Evolutionary conservation across 2,113 vertebrate species (phyloP), one percentile per base, ranked within the genome.

Genomic region (Pangasianodon gigas): DNA sequence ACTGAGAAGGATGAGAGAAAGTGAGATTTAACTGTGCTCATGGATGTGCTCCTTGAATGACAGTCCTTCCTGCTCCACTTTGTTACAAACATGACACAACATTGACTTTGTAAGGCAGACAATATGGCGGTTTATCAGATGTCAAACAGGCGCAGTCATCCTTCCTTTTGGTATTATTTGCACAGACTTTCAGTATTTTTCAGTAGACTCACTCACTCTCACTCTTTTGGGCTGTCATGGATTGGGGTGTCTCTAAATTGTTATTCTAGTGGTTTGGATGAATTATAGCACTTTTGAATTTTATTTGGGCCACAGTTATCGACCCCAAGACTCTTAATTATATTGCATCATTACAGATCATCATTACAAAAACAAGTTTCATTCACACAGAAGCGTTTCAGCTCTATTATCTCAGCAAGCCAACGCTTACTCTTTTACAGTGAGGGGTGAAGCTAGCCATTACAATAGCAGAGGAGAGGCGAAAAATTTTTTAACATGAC

Each of bases 71-170:
- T 90, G 86, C 75, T 89, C 84, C 87, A 14, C 88, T 86, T 11
- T 87, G 85, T 21, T 89, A 88, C 90, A 94, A 93, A 94, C 90
- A 91, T 90, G 93, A 90, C 85, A 90, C 75, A 88, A 75, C 83
- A 85, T 54, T 86, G 84, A 90, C 71, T 90, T 87, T 94, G 90
- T 93, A 93, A 86, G 86, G 74, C 91, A 89, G 90, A 91, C 6
- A 89, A 94, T 91, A 91, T 87, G 82, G 89, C 21, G 62, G 65
- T 93, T 91, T 94, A 87, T 93, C 91, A 91, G 65, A 93, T 90
- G 91, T 75, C 92, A 93, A 93, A 92, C 92, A 94, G 75, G 84
- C 62, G 87, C 84, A 91, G 92, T 93, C 90, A 74, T 93, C 82
- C 81, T 90, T 89, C 84, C 92, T 85, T 77, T 91, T 52, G 29